Evolutionary conservation across 2,888 invertebrate species (phyloP).

Genomic region (Polydesmus complanatus): DNA sequence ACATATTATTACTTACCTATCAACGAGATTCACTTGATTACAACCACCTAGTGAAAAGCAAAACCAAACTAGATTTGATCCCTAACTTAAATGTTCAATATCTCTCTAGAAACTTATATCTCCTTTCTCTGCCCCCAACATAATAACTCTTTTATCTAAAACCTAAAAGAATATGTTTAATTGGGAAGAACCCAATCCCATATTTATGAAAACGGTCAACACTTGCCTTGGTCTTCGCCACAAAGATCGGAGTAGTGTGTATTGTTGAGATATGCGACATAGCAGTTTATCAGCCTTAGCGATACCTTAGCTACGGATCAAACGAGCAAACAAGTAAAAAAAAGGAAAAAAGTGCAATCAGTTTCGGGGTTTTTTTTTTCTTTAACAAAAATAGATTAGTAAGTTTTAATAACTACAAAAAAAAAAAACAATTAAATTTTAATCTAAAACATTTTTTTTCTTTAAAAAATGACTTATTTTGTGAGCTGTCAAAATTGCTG

Average conservation of each 20-base stretch:
- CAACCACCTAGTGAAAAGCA: no score
- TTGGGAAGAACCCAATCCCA: no score
- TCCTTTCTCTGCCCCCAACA: no score
- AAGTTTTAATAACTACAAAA: slow-evolving; percentile 10
- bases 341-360: slow-evolving; percentile 26
- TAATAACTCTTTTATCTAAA: no score
- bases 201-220: slow-evolving; percentile 13
- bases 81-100: no score
- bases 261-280: slow-evolving; percentile 16
- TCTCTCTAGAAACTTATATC: no score
- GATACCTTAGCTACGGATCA: slow-evolving; percentile 38
- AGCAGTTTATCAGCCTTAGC: slow-evolving; percentile 32
- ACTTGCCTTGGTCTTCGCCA: slow-evolving; percentile 22
- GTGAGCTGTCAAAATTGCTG: neutral
- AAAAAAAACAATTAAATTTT: neutral
- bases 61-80: neutral
- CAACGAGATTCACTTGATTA: no score
- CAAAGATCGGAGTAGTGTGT: slow-evolving; percentile 22
- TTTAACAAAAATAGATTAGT: slow-evolving; percentile 7
- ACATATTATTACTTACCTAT: no score
- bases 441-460: neutral
- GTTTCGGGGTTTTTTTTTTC: slow-evolving; percentile 18
- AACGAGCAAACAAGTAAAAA: slow-evolving; percentile 36
- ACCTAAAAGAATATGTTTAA: no score
- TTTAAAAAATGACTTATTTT: neutral